Base-by-base conservation (phyloP, 2,888 invertebrate genomes). In the Listrodromus nycthemerus region DNA sequence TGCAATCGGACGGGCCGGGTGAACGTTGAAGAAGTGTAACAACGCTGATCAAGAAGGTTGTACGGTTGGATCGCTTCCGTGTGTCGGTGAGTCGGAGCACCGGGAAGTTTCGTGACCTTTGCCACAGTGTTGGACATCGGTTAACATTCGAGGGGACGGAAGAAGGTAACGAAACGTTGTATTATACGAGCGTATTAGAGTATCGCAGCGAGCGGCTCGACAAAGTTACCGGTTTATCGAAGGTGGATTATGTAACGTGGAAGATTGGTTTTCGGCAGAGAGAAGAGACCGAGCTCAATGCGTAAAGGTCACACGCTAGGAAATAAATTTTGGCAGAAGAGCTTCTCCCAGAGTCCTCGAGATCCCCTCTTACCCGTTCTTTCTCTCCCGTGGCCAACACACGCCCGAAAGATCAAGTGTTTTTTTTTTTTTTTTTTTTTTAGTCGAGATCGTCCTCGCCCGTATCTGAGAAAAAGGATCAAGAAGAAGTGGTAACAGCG, bases 401-500 rank as follows among this genome's bases (percentile, higher is more conserved):
- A 70, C 52, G 10, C 63, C 37, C 37, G 24, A 45, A 70, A 67
- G 30, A 50, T 76, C 70, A 13, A 21, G 52, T 30, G 19, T 7
- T 19, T 8, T n/a, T 48, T 48, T 48, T 19, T 52, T 52, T 50
- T 19, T n/a, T 19, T 19, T 19, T 0, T 2, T 50, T 50, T n/a
- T n/a, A n/a, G n/a, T n/a, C 16, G 7, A 19, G n/a, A 52, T 8
- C 19, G 7, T 52, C 19, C 50, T 24, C 30, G 27, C n/a, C 30
- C 24, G 24, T 61, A 27, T 19, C 13, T n/a, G n/a, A 30, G 27
- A 61, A 61, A n/a, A 48, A 33, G 33, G 48, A 24, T 33, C 21
- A n/a, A 66, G 73, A 73, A 79, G 77, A 91, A 90, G 91, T 90
- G 90, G 90, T 88, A 87, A 84, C 30, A 24, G 58, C 82, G 74